A percentile compares a stretch with the other conserved stretches of the same genome.
phyloP scores from a whole-genome alignment of 2,888 invertebrate species.

The Philaethria dido region DNA sequence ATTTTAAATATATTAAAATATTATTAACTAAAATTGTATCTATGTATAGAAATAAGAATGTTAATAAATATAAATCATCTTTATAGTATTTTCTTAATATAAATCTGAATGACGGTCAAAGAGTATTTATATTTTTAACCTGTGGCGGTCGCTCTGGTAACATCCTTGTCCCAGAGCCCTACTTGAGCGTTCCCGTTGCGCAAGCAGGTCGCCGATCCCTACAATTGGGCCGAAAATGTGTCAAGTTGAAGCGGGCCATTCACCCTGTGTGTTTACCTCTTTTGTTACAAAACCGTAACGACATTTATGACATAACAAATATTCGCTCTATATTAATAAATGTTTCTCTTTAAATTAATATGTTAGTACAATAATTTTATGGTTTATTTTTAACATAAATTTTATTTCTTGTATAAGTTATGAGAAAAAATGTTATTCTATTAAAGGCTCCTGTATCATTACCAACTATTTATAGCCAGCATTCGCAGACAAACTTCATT shows the following conservation, averaged over 20 bases:
- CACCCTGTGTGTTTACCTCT: conserved; percentile 70
- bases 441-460: conserved; percentile 37
- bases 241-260: conserved; percentile 80
- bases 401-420: conserved; percentile 1
- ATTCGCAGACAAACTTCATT: conserved; percentile 42
- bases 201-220: conserved; percentile 75
- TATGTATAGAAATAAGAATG: not conserved
- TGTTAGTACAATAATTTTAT: not conserved
- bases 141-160: conserved; percentile 30
- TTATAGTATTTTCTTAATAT: not conserved
- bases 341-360: not conserved
- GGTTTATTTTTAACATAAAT: not conserved
- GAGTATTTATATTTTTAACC: conserved; percentile 24
- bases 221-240: conserved; percentile 81
- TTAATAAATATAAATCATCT: not conserved
- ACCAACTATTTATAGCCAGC: conserved; percentile 41
- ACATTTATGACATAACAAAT: conserved; percentile 18
- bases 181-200: conserved; percentile 73
- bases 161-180: conserved; percentile 54
- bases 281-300: conserved; percentile 53
- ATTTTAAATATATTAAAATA: not conserved
- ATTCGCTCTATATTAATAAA: not conserved
- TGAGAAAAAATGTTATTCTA: conserved; percentile 28
- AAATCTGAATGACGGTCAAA: not conserved
- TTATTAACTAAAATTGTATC: not conserved